These are phyloP conservation scores for Mareca strepera DNA, from an alignment of 2,797 vertebrate species.

Conservation along the genomic window DNA sequence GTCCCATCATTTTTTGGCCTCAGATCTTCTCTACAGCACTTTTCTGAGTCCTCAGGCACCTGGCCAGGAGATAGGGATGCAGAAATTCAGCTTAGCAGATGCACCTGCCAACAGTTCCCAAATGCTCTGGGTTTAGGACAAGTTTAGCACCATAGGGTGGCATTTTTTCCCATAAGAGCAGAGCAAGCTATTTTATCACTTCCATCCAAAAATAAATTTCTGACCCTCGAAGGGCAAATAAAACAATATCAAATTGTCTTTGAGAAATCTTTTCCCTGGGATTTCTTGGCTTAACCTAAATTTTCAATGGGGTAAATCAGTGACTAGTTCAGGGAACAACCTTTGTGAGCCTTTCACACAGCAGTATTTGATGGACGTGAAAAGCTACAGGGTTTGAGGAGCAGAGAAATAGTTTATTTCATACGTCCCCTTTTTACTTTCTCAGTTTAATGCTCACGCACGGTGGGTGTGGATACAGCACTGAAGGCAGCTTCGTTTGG, in stretches of 20 bases:
- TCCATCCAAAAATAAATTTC: background rate
- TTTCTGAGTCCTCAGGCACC: background rate
- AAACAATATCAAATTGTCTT: background rate
- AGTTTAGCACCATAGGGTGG: background rate
- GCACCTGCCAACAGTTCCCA: fast-evolving
- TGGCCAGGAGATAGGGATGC: background rate
- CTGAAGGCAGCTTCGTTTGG: background rate
- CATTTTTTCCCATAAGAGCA: background rate
- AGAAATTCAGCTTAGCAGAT: background rate
- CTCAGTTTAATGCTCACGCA: background rate
- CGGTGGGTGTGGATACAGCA: background rate
- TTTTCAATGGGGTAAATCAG: background rate
- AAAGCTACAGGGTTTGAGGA: background rate
- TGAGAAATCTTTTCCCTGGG: background rate
- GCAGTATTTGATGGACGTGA: background rate
- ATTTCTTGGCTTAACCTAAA: background rate
- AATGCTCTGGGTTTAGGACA: background rate
- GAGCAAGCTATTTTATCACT: background rate
- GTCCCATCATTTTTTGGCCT: background rate
- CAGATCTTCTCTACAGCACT: too few species aligned
- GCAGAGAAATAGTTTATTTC: background rate
- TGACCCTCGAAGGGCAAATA: background rate
- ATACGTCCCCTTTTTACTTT: background rate
- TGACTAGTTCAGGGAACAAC: background rate
- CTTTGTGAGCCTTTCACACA: background rate